Evolutionary conservation across 1,140 invertebrate species (phyloP).

Genomic region (Zaprionus africanus): DNA sequence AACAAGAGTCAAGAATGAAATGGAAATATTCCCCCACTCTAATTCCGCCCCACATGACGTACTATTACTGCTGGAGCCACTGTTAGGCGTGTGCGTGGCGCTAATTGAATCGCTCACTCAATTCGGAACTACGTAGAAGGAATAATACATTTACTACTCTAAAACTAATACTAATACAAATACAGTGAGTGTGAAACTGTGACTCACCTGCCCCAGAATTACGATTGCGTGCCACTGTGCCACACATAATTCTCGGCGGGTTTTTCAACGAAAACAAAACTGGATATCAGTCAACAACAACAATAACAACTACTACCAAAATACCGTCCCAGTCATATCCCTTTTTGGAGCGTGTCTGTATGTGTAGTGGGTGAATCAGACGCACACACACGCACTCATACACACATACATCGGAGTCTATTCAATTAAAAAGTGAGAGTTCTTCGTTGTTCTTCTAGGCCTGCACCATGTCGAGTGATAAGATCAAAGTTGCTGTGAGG

Average conservation of each 20-base stretch:
- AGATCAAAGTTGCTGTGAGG: conserved; percentile 98
- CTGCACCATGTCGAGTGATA: conserved; percentile 85
- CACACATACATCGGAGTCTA: conserved; percentile 35
- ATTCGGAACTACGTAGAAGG: conserved; percentile 38
- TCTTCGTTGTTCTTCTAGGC: conserved; percentile 12
- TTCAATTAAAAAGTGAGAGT: conserved; percentile 35
- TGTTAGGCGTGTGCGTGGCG: conserved; percentile 64
- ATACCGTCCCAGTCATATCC: conserved; percentile 46
- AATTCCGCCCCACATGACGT: conserved; percentile 40
- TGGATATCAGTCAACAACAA: conserved; percentile 38
- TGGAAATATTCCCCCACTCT: conserved; percentile 58
- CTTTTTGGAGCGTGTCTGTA: not conserved
- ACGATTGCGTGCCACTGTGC: conserved; percentile 44
- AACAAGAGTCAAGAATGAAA: conserved; percentile 76
- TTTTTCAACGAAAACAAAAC: conserved; percentile 24
- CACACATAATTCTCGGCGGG: conserved; percentile 50
- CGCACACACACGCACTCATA: conserved; percentile 26
- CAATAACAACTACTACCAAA: conserved; percentile 21
- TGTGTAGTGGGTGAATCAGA: conserved; percentile 41
- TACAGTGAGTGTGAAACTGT: conserved; percentile 4
- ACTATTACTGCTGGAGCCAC: conserved; percentile 32
- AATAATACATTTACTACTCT: conserved; percentile 18
- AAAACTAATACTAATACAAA: conserved; percentile 19
- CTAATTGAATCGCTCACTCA: conserved; percentile 73
- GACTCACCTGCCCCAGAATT: conserved; percentile 43